phyloP scores from a whole-genome alignment of 2,888 invertebrate genomes.

The Balanococcus diminutus region DNA sequence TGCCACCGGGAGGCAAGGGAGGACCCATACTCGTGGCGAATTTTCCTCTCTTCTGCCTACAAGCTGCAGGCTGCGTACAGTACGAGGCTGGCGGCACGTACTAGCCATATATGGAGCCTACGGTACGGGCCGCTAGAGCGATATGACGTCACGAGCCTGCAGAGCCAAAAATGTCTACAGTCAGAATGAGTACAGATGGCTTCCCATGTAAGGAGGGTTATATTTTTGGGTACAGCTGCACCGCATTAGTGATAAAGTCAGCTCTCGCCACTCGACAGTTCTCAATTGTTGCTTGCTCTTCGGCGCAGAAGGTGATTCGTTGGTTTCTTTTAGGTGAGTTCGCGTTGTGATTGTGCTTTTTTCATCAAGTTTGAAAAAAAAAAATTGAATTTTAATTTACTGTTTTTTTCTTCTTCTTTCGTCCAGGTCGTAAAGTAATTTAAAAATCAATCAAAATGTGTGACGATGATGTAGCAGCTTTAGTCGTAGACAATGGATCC shows the following conservation, averaged over 20 bases:
- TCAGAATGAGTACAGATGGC: constrained; percentile 54
- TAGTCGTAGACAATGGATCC: constrained; percentile 90
- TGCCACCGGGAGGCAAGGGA: neutral
- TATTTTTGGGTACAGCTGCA: constrained; percentile 57
- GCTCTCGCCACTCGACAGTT: constrained; percentile 17
- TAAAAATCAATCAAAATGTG: constrained; percentile 72
- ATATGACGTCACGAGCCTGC: constrained; percentile 46
- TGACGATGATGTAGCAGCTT: constrained; percentile 94
- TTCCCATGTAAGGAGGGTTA: constrained; percentile 58
- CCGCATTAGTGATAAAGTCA: constrained; percentile 54
- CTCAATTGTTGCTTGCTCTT: constrained; percentile 54
- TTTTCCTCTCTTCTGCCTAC: neutral
- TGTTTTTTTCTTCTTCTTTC: constrained; percentile 1
- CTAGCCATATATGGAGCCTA: constrained; percentile 49
- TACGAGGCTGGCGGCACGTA: constrained; percentile 1
- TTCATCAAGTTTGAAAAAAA: neutral
- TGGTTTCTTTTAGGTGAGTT: constrained; percentile 37
- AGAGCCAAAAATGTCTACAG: constrained; percentile 53
- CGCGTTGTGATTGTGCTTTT: neutral
- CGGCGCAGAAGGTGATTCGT: constrained; percentile 44
- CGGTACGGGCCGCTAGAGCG: neutral
- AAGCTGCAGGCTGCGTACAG: neutral
- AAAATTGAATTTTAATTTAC: neutral
- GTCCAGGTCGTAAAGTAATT: constrained; percentile 14
- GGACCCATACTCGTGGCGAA: neutral